Evolutionary conservation across 2,888 invertebrate genomes (phyloP), one percentile per base, ranked within the genome.

Genomic region (Drosophila pseudotakahashii): DNA sequence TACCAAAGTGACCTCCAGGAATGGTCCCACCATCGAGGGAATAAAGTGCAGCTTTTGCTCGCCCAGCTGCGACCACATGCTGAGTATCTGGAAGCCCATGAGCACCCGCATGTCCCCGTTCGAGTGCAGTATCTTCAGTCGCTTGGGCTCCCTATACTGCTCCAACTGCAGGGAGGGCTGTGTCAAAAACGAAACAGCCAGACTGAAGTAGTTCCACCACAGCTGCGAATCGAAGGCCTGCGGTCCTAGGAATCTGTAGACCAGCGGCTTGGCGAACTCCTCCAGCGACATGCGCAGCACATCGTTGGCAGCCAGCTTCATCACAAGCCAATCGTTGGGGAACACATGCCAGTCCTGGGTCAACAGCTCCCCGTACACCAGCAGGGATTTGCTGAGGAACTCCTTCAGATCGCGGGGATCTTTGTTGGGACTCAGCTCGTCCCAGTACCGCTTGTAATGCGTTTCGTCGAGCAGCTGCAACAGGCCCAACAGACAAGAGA

Each of bases 1-100:
- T 6, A 98, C 97, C 36, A 98, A 93, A 0, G 98, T 98, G 5
- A 98, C 97, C 92, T 98, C 97, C 44, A 99, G 93, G 81, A 98
- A 96, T 0, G 98, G 98, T 0, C 98, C 98, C 7, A 98, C 98
- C 94, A 98, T 97, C 0, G 96, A 96, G 0, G 98, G 98, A 75
- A 98, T 96, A 81, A 98, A 96, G 90, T 97, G 95, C 2, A 97
- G 93, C 90, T 98, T 98, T 44, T 97, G 95, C 57, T 96, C 95
- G 93, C 97, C 97, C 70, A 98, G 93, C 84, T 96, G 95, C 32
- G 96, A 96, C 98, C 98, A 98, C 93, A 97, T 97, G 23, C 96
- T 96, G 10, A 98, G 93, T 77, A 98, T 97, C 89, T 98, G 97
- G 90, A 97, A 95, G 32, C 98, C 98, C 95, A 98, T 98, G 14